Evolutionary conservation across 92 coral and sea anemone genomes (phyloP).

Genomic region (Isaurus tuberculatus): DNA sequence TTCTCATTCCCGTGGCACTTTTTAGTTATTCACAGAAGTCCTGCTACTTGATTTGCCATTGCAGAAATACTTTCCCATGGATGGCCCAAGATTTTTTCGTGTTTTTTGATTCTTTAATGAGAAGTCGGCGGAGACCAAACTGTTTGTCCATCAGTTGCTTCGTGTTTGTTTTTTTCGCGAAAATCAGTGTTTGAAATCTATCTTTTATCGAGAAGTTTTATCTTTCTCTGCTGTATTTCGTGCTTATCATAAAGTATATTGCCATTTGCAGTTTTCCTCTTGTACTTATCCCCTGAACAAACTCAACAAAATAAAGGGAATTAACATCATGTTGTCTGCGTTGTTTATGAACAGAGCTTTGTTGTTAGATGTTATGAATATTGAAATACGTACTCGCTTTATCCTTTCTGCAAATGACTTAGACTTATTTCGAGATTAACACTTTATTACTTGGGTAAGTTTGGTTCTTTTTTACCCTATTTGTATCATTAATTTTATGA

Average conservation of each 20-base stretch:
- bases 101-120: not conserved
- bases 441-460: not conserved
- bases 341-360: conserved; percentile 6
- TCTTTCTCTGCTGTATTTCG: not conserved
- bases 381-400: not conserved
- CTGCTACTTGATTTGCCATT: too few relatives aligned
- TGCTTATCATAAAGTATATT: too few relatives aligned
- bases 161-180: not conserved
- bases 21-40: too few relatives aligned
- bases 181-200: not conserved
- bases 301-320: conserved; percentile 9
- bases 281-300: conserved; percentile 25
- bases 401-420: not conserved
- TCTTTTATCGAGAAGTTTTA: not conserved
- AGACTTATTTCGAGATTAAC: not conserved
- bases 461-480: not conserved
- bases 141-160: not conserved
- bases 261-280: not conserved
- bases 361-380: not conserved
- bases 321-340: conserved; percentile 13
- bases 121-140: not conserved
- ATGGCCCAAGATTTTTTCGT: not conserved
- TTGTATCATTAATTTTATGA: not conserved
- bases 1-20: too few relatives aligned
- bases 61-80: too few relatives aligned